These are phyloP conservation scores for Trigoniulus corallinus DNA, from an alignment of 1,140 invertebrate genomes.

Conservation along the genomic window DNA sequence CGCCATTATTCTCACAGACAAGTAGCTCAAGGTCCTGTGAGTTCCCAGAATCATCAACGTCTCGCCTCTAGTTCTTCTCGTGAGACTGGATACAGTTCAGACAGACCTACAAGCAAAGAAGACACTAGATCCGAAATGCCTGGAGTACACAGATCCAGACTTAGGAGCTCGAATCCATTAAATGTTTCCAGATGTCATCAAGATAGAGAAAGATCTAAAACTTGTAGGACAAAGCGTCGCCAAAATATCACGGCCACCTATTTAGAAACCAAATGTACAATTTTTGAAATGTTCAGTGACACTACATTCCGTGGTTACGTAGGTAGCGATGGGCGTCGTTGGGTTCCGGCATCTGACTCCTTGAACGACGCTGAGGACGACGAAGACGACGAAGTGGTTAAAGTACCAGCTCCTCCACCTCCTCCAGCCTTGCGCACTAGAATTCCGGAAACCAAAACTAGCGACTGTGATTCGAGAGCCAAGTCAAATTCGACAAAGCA, in stretches of 20 bases:
- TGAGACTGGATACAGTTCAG: neutral
- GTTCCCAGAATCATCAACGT: neutral
- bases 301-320: conserved; percentile 4
- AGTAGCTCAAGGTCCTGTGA: neutral
- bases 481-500: too few relatives aligned
- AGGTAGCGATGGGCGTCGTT: conserved; percentile 3
- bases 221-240: neutral
- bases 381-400: neutral
- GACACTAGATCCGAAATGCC: too few relatives aligned
- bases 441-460: neutral
- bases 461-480: neutral
- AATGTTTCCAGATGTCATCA: too few relatives aligned
- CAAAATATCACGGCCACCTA: conserved; percentile 5
- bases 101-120: neutral
- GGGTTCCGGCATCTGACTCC: neutral
- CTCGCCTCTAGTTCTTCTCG: neutral
- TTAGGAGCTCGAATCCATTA: too few relatives aligned
- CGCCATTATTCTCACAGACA: too few relatives aligned
- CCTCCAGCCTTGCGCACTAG: neutral
- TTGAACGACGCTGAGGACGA: conserved; percentile 1
- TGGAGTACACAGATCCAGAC: too few relatives aligned
- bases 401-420: neutral
- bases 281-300: conserved; percentile 16
- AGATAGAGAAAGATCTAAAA: too few relatives aligned
- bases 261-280: conserved; percentile 16